phyloP scores from a whole-genome alignment of 2,113 vertebrate genomes.

The Ceuthmochares aereus region DNA sequence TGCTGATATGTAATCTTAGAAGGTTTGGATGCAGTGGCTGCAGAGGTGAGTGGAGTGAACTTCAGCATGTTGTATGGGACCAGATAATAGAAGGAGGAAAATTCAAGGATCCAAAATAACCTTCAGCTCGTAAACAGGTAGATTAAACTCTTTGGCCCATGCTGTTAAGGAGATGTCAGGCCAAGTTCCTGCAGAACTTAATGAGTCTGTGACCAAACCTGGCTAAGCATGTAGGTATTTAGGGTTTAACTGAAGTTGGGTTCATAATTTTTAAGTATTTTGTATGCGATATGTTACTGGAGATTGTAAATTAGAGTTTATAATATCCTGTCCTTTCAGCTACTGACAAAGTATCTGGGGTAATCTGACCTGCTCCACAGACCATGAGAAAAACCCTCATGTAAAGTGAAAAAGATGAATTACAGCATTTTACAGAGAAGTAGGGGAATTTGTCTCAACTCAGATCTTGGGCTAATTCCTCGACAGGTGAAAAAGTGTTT shows the following conservation, averaged over 20 bases:
- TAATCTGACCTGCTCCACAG: constrained; percentile 48
- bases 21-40: not conserved
- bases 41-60: not conserved
- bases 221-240: not conserved
- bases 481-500: not conserved
- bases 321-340: constrained; percentile 16
- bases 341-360: constrained; percentile 31
- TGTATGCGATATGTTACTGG: not conserved
- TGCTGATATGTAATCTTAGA: not conserved
- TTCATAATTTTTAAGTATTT: not conserved
- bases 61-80: not conserved
- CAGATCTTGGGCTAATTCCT: constrained; percentile 10
- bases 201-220: not conserved
- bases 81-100: not conserved
- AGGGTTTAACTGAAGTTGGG: not conserved
- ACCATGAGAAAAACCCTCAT: constrained; percentile 32
- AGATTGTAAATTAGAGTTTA: constrained; percentile 7
- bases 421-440: not conserved
- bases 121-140: not conserved
- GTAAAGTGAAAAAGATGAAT: constrained; percentile 49
- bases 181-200: not conserved
- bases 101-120: not conserved
- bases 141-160: not conserved
- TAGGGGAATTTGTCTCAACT: not conserved
- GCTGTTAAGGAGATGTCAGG: not conserved